A percentile compares a stretch with the other conserved stretches of the same genome.
Evolutionary conservation across 2,888 invertebrate species (phyloP).

Genomic region (Alviniconcha strummeri): DNA sequence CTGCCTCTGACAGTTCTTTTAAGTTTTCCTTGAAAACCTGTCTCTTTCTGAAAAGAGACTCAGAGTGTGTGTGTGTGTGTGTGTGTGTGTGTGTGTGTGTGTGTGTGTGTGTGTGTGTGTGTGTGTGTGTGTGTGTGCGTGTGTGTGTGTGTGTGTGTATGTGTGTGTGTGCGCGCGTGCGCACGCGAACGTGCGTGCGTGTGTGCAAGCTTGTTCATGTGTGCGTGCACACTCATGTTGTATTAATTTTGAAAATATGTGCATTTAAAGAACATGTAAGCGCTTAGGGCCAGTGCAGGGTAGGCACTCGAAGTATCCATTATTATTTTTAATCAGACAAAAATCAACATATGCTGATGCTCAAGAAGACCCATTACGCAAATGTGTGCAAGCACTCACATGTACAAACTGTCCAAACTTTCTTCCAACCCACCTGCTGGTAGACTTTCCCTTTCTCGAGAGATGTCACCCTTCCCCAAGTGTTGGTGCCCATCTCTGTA

Average conservation of each 20-base stretch:
- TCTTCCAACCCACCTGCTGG: slow-evolving; percentile 82
- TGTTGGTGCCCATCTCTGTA: slow-evolving; percentile 85
- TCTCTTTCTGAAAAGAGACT: neutral
- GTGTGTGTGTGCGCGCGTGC: neutral
- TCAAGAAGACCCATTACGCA: neutral
- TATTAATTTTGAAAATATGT: too few species aligned
- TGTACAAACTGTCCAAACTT: too few species aligned
- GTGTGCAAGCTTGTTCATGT: neutral
- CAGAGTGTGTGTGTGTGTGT: neutral
- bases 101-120: neutral
- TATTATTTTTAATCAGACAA: too few species aligned
- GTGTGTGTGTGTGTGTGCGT: neutral
- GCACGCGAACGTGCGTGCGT: neutral
- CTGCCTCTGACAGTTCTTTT: too few species aligned
- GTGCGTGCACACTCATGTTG: neutral
- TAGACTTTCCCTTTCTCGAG: slow-evolving; percentile 93
- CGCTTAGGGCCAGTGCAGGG: too few species aligned
- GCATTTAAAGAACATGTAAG: too few species aligned
- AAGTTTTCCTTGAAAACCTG: too few species aligned
- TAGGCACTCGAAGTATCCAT: too few species aligned
- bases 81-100: neutral
- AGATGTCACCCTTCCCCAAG: slow-evolving; percentile 92
- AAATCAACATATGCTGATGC: too few species aligned
- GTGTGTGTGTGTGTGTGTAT: neutral
- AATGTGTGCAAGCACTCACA: neutral